Conservation (phyloP, 1,140 invertebrate species). For the Wasmannia auropunctata region DNA sequence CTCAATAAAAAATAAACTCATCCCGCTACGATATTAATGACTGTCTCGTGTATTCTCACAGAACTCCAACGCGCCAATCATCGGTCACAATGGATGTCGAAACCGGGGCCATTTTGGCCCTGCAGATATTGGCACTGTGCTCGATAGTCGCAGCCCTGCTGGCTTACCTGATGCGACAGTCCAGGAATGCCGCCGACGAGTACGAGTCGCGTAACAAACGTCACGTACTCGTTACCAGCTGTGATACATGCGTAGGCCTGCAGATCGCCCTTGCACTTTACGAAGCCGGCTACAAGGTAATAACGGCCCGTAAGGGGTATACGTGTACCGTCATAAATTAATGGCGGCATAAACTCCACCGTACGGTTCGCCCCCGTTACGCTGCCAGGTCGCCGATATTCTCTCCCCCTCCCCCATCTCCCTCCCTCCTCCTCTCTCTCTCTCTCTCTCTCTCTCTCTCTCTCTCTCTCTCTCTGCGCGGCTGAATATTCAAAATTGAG, state of each 20-base stretch:
- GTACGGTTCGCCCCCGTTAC: slow-evolving; percentile 6
- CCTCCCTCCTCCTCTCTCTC: no score
- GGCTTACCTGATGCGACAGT: slow-evolving; percentile 90
- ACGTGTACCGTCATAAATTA: slow-evolving; percentile 21
- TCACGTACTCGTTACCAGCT: slow-evolving; percentile 90
- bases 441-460: no score
- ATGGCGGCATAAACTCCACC: slow-evolving; percentile 32
- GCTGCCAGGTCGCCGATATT: slow-evolving; percentile 33
- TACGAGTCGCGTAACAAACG: slow-evolving; percentile 80
- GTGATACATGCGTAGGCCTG: slow-evolving; percentile 90
- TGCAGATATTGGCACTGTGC: slow-evolving; percentile 91
- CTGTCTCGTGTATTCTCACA: neutral
- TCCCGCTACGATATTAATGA: neutral
- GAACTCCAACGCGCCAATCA: neutral
- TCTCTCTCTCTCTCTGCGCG: no score
- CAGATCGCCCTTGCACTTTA: slow-evolving; percentile 86
- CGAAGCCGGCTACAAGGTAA: slow-evolving; percentile 82
- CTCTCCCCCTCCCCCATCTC: no score
- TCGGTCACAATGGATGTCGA: slow-evolving; percentile 89
- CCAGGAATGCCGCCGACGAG: slow-evolving; percentile 86
- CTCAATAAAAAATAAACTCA: neutral
- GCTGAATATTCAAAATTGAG: slow-evolving; percentile 43
- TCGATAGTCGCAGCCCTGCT: slow-evolving; percentile 92
- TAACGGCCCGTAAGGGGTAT: slow-evolving; percentile 30
- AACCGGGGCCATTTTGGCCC: slow-evolving; percentile 90